These are phyloP conservation scores for Melanocharis versteri DNA, from an alignment of 2,113 vertebrate species.

Conservation along the genomic window DNA sequence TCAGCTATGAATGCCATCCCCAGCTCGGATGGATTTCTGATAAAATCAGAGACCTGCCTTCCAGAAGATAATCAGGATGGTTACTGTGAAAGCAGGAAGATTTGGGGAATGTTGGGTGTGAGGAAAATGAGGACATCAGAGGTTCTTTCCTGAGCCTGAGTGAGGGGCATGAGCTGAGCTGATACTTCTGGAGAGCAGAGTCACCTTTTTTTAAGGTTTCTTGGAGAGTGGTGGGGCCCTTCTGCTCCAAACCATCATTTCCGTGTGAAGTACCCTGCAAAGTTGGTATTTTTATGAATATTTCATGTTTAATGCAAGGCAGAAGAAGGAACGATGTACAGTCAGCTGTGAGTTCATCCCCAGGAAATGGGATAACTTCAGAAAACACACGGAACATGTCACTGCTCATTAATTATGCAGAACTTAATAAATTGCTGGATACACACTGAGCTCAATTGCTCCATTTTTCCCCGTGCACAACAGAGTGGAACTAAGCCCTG, in stretches of 20 bases:
- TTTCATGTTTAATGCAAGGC: not conserved
- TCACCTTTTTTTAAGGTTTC: not conserved
- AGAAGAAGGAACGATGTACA: not conserved
- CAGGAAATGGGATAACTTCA: not conserved
- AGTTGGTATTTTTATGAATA: not conserved
- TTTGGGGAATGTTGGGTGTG: not conserved
- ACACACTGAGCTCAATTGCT: not conserved
- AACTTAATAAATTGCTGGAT: not conserved
- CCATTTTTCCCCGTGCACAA: not conserved
- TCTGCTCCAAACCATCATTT: not conserved
- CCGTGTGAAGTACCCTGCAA: not conserved
- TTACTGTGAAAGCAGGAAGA: not conserved
- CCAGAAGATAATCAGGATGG: not conserved
- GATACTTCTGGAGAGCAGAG: not conserved
- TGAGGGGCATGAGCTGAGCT: not conserved
- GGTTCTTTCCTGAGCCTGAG: not conserved
- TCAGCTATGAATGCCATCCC: not conserved
- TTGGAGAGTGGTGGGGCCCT: not conserved
- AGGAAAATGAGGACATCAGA: not conserved
- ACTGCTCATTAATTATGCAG: slow-evolving; percentile 10
- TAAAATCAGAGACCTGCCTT: not conserved
- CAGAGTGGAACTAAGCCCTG: not conserved
- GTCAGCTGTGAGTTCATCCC: not conserved
- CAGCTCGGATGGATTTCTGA: not conserved
- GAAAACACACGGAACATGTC: not conserved